phyloP scores from a whole-genome alignment of 2,113 vertebrate genomes.

The Vombatus ursinus region DNA sequence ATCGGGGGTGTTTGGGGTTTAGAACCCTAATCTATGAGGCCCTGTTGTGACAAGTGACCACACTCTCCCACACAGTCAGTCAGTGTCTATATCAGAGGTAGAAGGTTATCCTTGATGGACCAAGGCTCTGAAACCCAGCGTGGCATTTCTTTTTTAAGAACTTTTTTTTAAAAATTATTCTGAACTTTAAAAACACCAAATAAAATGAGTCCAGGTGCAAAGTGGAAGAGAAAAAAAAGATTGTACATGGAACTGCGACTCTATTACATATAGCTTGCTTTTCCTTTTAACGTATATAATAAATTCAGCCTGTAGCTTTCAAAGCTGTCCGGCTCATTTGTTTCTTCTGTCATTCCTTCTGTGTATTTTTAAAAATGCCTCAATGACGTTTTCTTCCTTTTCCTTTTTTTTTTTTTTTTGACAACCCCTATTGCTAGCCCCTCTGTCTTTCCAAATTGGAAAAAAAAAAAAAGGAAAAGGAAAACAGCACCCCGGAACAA shows the following conservation, averaged over 20 bases:
- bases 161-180: neutral
- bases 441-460: neutral
- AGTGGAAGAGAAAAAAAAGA: neutral
- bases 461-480: too few species aligned
- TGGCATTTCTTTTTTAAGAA: neutral
- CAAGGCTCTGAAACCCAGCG: neutral
- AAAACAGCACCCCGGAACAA: neutral
- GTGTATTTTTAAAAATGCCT: neutral
- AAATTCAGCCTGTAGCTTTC: neutral
- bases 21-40: neutral
- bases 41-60: neutral
- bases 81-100: neutral
- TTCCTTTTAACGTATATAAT: neutral
- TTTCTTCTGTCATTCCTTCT: neutral
- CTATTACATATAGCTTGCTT: neutral
- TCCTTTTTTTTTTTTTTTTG: neutral
- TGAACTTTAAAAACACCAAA: neutral
- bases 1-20: neutral
- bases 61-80: neutral
- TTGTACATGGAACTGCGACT: neutral
- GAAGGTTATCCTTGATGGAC: neutral
- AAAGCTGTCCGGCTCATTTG: neutral
- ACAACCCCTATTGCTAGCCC: neutral
- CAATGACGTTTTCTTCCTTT: neutral
- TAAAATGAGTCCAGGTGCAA: neutral